Conservation (phyloP, 2,888 invertebrate species). For the Oligia latruncula region DNA sequence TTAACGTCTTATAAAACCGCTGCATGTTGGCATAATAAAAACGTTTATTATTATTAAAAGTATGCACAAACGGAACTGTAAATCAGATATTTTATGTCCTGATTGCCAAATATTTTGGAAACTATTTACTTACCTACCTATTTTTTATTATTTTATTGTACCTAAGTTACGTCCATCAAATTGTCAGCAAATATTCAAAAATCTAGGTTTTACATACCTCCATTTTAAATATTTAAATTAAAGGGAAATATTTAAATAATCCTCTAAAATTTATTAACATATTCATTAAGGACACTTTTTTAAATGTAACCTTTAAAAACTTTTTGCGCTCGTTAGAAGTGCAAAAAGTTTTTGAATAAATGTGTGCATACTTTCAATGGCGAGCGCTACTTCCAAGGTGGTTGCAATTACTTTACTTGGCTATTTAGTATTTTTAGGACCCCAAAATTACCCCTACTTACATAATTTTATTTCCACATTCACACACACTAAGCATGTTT, state of each 20-base stretch:
- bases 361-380: too few relatives aligned
- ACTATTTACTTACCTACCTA: too few relatives aligned
- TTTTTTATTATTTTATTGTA: neutral
- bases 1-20: slow-evolving; percentile 5
- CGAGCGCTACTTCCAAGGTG: neutral
- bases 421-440: neutral
- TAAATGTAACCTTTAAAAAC: too few relatives aligned
- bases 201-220: neutral
- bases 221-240: neutral
- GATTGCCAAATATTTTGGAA: neutral
- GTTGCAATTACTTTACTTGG: too few relatives aligned
- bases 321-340: too few relatives aligned
- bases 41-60: neutral
- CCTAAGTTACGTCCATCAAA: neutral
- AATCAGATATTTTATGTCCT: neutral
- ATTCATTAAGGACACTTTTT: too few relatives aligned
- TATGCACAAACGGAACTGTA: too few relatives aligned
- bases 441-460: neutral
- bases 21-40: slow-evolving; percentile 3
- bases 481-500: neutral
- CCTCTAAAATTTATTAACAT: too few relatives aligned
- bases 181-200: neutral
- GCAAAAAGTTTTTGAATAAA: too few relatives aligned
- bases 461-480: neutral
- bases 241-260: too few relatives aligned